Percentiles rank a stretch among this genome's conserved stretches.
Evolutionary conservation across 2,797 vertebrate genomes (phyloP).

Genomic region (Yasuhikotakia modesta): DNA sequence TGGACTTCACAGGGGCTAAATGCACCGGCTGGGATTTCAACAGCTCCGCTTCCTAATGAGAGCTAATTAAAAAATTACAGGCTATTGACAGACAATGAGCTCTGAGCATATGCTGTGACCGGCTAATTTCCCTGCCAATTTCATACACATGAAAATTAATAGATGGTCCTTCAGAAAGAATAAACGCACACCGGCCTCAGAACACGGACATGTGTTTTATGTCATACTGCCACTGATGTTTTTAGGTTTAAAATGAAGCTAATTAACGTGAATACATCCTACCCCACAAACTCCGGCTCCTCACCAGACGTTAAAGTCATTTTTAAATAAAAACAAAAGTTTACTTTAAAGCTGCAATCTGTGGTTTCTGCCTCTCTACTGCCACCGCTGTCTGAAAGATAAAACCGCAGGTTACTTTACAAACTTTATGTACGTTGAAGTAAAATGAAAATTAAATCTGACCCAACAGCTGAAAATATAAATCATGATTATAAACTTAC

Average conservation of each 20-base stretch:
- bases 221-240: neutral
- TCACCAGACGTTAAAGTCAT: neutral
- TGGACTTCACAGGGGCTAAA: slow-evolving; percentile 75
- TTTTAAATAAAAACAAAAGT: neutral
- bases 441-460: no score
- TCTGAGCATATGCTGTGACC: slow-evolving; percentile 60
- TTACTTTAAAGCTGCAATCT: neutral
- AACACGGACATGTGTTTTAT: neutral
- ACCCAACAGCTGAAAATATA: no score
- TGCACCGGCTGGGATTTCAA: slow-evolving; percentile 68
- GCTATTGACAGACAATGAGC: slow-evolving; percentile 67
- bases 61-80: slow-evolving; percentile 84
- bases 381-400: no score
- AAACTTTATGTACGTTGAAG: no score
- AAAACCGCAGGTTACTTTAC: no score
- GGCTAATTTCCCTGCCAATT: slow-evolving; percentile 48
- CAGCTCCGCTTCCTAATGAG: slow-evolving; percentile 72
- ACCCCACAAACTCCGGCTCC: neutral
- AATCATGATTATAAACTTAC: no score
- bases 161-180: slow-evolving; percentile 4
- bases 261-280: neutral
- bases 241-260: neutral
- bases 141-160: slow-evolving; percentile 49
- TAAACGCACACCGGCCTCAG: neutral
- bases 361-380: no score